Conservation (phyloP, 2,888 invertebrate species). For the Blera fallax region DNA sequence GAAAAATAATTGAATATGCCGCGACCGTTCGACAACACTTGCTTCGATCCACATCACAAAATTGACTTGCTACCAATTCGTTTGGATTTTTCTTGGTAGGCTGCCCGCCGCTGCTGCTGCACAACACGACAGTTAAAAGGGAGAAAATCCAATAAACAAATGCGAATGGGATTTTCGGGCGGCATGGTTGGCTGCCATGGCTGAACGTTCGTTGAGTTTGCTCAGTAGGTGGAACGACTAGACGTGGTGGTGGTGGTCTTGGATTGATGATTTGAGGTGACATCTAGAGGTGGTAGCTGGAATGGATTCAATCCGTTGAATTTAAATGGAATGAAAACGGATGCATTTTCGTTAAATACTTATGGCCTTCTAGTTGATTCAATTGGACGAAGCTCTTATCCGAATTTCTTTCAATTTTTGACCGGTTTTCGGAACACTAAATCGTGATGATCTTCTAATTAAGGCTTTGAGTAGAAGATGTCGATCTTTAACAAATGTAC, state of each 20-base stretch:
- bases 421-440: too few species aligned
- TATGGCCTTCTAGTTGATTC: too few species aligned
- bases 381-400: too few species aligned
- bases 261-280: background rate
- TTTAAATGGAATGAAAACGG: background rate
- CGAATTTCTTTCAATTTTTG: too few species aligned
- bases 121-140: slow-evolving; percentile 53
- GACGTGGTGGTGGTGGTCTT: slow-evolving; percentile 21
- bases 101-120: slow-evolving; percentile 39
- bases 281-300: slow-evolving; percentile 1
- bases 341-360: too few species aligned
- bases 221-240: background rate
- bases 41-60: slow-evolving; percentile 68
- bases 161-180: slow-evolving; percentile 47
- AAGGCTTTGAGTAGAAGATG: too few species aligned
- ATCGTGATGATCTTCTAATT: too few species aligned
- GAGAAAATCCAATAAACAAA: slow-evolving; percentile 72
- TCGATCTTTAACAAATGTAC: too few species aligned
- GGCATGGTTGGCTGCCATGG: slow-evolving; percentile 24
- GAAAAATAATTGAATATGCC: slow-evolving; percentile 49
- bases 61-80: slow-evolving; percentile 54
- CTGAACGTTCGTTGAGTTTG: slow-evolving; percentile 41
- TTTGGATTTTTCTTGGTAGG: slow-evolving; percentile 53
- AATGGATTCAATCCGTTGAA: background rate
- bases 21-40: slow-evolving; percentile 68